Base-by-base conservation (phyloP, 2,888 invertebrate genomes). In the Nomada goodeniana region DNA sequence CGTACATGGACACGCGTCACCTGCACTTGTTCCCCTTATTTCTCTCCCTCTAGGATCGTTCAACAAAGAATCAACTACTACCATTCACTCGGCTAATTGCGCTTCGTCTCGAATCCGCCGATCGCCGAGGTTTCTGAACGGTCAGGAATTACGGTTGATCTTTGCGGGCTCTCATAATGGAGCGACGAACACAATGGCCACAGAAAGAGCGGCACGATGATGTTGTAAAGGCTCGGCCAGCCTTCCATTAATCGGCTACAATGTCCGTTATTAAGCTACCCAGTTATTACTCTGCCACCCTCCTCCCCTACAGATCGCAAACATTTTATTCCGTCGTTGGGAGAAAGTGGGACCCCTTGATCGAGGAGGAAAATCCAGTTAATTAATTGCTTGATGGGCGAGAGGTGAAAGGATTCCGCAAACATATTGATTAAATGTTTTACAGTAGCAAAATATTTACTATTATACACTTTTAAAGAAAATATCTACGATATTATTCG, bases 141-240 rank as follows among this genome's bases (percentile, higher is more conserved):
- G 20, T n/a, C 55, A 55, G 55, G 26, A 71, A 80, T 71, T 61
- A 79, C 65, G 71, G 65, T 65, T 71, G 65, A 71, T 80, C 80
- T 80, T 79, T 26, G 26, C 53, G 13, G 57, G 52, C 63, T 53
- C 29, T 47, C 68, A 23, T 80, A 80, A 80, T 73, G 61, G 80
- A 61, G 36, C 20, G 68, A 18, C 53, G 71, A 63, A 67, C 47
- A 80, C 80, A 80, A 80, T 80, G 80, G 63, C 67, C 23, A 20
- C 13, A n/a, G 72, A 72, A 80, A 61, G 57, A 80, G 53, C 72
- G n/a, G 60, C 57, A 64, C 80, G 68, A 80, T 68, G 73, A 80
- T 72, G 80, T 73, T 67, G 72, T 60, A 69, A 80, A 72, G 29
- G 80, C 72, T 57, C 23, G 55, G 7, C 64, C 55, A 36, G 47